A percentile compares a stretch with the other conserved stretches of the same genome.
These are phyloP conservation scores for Nettapus auritus DNA, from an alignment of 2,113 vertebrate species.

Conservation along the genomic window DNA sequence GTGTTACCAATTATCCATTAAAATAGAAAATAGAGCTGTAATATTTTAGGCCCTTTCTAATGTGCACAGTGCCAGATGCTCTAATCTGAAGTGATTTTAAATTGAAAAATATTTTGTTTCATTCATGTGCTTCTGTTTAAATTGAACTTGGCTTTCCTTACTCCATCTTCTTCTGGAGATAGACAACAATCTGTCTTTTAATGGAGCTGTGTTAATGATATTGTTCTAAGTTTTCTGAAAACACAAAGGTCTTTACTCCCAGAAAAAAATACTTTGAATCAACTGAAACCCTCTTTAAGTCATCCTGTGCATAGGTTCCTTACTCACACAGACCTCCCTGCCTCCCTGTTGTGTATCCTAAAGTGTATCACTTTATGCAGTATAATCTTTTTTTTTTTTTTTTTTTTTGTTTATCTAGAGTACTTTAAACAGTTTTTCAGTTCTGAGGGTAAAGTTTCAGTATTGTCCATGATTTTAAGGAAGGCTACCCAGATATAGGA, in stretches of 20 bases:
- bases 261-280: not conserved
- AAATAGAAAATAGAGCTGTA: conserved; percentile 75
- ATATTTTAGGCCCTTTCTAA: conserved; percentile 73
- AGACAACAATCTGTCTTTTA: conserved; percentile 8
- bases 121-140: conserved; percentile 50
- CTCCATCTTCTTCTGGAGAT: not conserved
- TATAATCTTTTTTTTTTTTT: too few species aligned
- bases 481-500: not conserved
- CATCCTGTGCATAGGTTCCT: not conserved
- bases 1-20: conserved; percentile 78
- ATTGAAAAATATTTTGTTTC: conserved; percentile 62
- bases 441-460: not conserved
- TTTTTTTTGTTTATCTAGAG: too few species aligned
- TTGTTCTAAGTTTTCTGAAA: conserved; percentile 40
- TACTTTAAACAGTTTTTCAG: not conserved
- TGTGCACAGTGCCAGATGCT: conserved; percentile 37
- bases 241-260: conserved; percentile 23
- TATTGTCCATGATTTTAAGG: not conserved
- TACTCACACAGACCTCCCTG: not conserved
- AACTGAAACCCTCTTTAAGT: not conserved
- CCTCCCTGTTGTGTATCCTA: not conserved
- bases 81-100: conserved; percentile 72
- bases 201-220: not conserved
- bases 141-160: conserved; percentile 62
- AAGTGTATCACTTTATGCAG: rapidly evolving